Evolutionary conservation across 2,888 invertebrate species (phyloP).

Genomic region (Epistrophe grossulariae): DNA sequence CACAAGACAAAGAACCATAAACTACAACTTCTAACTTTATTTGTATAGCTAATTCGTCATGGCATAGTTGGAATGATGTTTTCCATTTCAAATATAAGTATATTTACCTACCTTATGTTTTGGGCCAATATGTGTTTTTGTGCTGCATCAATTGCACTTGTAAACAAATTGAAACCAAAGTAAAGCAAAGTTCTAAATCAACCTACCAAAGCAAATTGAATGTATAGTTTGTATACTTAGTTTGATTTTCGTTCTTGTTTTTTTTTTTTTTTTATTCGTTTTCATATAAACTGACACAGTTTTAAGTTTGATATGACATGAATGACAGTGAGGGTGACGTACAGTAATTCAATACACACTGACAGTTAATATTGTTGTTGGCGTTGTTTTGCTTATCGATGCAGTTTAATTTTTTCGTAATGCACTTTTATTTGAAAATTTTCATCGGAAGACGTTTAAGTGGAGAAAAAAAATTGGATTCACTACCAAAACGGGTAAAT

Average conservation of each 20-base stretch:
- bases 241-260: slow-evolving; percentile 30
- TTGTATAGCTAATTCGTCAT: slow-evolving; percentile 47
- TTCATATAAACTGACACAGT: slow-evolving; percentile 68
- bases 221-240: neutral
- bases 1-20: slow-evolving; percentile 34
- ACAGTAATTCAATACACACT: slow-evolving; percentile 56
- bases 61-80: slow-evolving; percentile 29
- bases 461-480: slow-evolving; percentile 27
- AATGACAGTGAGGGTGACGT: slow-evolving; percentile 9
- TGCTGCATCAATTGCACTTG: neutral
- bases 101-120: slow-evolving; percentile 1
- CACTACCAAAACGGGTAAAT: slow-evolving; percentile 4
- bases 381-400: slow-evolving; percentile 58
- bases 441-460: slow-evolving; percentile 47
- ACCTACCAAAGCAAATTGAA: neutral
- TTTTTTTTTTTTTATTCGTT: slow-evolving; percentile 54
- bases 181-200: slow-evolving; percentile 34
- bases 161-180: neutral
- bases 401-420: slow-evolving; percentile 37
- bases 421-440: slow-evolving; percentile 28
- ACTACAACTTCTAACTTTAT: slow-evolving; percentile 48
- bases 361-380: slow-evolving; percentile 32
- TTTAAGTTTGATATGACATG: slow-evolving; percentile 30
- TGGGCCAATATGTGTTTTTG: neutral
- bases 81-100: slow-evolving; percentile 17